These are phyloP conservation scores for Cynocephalus volans DNA, from an alignment of 2,113 vertebrate genomes.

Conservation along the genomic window DNA sequence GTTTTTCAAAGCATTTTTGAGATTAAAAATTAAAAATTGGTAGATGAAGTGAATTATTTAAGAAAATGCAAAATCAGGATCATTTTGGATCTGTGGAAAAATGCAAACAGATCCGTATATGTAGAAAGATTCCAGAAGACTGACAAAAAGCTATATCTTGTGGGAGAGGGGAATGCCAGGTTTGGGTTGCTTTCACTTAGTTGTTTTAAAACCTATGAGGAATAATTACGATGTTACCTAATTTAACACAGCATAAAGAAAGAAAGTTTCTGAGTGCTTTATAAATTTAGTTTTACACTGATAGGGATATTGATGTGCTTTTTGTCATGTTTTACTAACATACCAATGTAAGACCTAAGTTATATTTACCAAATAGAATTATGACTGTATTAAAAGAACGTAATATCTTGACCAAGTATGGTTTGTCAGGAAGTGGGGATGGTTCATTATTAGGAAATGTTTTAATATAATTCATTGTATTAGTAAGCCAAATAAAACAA, in stretches of 20 bases:
- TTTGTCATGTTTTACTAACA: not conserved
- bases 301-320: not conserved
- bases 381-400: not conserved
- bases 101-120: not conserved
- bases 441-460: constrained; percentile 52
- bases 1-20: constrained; percentile 58
- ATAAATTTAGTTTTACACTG: not conserved
- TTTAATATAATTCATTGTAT: constrained; percentile 16
- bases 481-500: constrained; percentile 53
- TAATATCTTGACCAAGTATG: not conserved
- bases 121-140: constrained; percentile 16
- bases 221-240: constrained; percentile 1
- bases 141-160: not conserved
- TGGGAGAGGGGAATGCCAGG: not conserved
- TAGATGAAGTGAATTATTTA: constrained; percentile 40
- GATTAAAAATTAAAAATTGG: constrained; percentile 22
- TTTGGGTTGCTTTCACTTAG: not conserved
- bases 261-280: not conserved
- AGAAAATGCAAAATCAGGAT: constrained; percentile 22
- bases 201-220: constrained; percentile 16
- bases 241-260: constrained; percentile 41
- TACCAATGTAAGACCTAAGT: constrained; percentile 5
- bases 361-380: constrained; percentile 56
- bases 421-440: not conserved
- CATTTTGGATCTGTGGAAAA: not conserved